Evolutionary conservation across 2,797 vertebrate species (phyloP), one percentile per base, ranked within the genome.

Genomic region (Alca torda): DNA sequence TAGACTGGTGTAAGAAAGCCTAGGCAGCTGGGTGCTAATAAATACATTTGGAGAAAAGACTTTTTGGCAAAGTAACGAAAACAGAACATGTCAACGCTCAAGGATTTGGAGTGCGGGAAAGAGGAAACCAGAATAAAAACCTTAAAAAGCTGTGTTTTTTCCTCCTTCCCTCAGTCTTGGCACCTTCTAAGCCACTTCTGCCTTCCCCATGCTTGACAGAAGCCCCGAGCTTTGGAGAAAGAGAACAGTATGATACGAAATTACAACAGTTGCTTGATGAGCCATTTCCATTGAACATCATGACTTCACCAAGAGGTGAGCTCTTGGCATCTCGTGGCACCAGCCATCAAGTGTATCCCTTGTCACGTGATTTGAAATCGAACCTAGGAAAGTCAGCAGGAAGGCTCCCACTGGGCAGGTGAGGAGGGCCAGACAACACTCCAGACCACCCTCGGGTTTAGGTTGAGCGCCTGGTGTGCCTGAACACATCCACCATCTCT

Each of bases 401-500:
- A 60, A 68, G 50, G 50, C 16, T 30, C 26, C 13, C 6, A 24
- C 37, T 21, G 45, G 41, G 37, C n/a, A 37, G 21, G 18, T 24
- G 25, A 28, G 31, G 2, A 13, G 39, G 19, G 19, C 16, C 80
- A 72, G 25, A 9, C 43, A 7, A 11, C 24, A 1, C n/a, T 25
- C 8, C 39, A 48, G 43, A 37, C n/a, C 54, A 20, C 48, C 76
- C 39, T 11, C 1, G 35, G 35, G 24, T 45, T 73, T 31, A 17
- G n/a, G 11, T 45, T 31, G 45, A 37, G 35, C 1, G 0, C 8
- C 50, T 33, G 45, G 3, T 20, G 21, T 21, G 20, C 28, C 39
- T 14, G 17, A 35, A 37, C 54, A 43, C 7, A 20, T 8, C n/a
- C 69, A 41, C 54, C 11, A 24, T 6, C 46, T 67, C 46, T 4